Percentiles rank a stretch among this genome's conserved stretches.
phyloP scores from a whole-genome alignment of 2,888 invertebrate species.

The Galerucella nymphaeae region DNA sequence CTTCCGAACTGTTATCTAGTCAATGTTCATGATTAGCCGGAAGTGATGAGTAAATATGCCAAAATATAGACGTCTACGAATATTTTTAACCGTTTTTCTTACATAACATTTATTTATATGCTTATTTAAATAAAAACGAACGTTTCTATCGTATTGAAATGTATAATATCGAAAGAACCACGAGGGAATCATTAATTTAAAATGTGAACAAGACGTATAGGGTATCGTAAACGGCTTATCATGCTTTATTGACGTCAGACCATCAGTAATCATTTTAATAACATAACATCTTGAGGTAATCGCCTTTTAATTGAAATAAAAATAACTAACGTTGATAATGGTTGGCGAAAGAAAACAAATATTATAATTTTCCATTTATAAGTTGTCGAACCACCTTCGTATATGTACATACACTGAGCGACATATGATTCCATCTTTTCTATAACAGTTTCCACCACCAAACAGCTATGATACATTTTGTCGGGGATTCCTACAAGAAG shows the following conservation, averaged over 20 bases:
- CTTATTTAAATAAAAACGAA: not conserved
- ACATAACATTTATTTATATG: not conserved
- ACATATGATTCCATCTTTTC: too few relatives aligned
- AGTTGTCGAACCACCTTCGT: too few relatives aligned
- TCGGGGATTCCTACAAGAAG: too few relatives aligned
- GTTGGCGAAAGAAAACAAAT: not conserved
- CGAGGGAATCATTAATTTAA: not conserved
- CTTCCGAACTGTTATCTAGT: not conserved
- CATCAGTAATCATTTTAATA: conserved; percentile 17
- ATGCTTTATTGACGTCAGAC: conserved; percentile 22
- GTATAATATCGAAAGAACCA: not conserved
- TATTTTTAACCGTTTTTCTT: too few relatives aligned
- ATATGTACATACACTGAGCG: too few relatives aligned
- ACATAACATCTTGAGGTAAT: conserved; percentile 22
- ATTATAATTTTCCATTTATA: too few relatives aligned
- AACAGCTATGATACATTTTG: too few relatives aligned
- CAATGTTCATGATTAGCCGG: not conserved
- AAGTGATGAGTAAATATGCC: not conserved
- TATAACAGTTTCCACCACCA: too few relatives aligned
- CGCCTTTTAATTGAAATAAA: conserved; percentile 16
- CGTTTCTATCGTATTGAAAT: not conserved
- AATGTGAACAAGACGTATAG: not conserved
- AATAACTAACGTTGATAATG: conserved; percentile 9
- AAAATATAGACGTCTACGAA: not conserved
- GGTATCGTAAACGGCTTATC: conserved; percentile 7